These are phyloP conservation scores for Drosophila parthenogenetica DNA, from an alignment of 2,888 invertebrate species.

Conservation along the genomic window DNA sequence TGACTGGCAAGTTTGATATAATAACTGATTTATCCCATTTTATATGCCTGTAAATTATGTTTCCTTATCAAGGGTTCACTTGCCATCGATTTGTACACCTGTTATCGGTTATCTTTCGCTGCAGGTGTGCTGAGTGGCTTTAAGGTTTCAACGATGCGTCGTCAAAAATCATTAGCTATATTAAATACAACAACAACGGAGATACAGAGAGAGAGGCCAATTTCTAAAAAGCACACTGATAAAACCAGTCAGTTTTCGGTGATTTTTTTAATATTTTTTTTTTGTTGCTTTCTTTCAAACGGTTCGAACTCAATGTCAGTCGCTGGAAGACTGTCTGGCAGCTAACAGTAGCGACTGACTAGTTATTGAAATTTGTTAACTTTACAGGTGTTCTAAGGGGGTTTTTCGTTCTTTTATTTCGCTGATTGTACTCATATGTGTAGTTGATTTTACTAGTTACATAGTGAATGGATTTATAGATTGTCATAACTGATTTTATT, in stretches of 20 bases:
- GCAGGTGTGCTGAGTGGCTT: constrained; percentile 19
- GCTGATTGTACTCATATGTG: constrained; percentile 16
- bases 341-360: constrained; percentile 2
- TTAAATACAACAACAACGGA: constrained; percentile 15
- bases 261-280: constrained; percentile 19
- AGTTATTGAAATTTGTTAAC: constrained; percentile 16
- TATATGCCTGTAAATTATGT: background rate
- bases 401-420: constrained; percentile 36
- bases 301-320: constrained; percentile 9
- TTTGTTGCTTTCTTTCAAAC: background rate
- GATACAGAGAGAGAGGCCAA: constrained; percentile 5
- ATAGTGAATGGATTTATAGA: constrained; percentile 13
- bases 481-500: constrained; percentile 30
- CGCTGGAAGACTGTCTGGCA: constrained; percentile 18
- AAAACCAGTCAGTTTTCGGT: constrained; percentile 38
- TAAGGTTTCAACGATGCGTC: constrained; percentile 20
- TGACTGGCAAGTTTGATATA: background rate
- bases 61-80: background rate
- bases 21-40: background rate
- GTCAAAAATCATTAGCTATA: constrained; percentile 12
- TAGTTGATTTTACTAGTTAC: background rate
- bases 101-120: constrained; percentile 36
- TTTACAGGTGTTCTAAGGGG: constrained; percentile 29
- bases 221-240: constrained; percentile 31
- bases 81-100: background rate